These are phyloP conservation scores for Desmophyllum pertusum DNA, from an alignment of 92 coral and sea anemone genomes.

Conservation along the genomic window DNA sequence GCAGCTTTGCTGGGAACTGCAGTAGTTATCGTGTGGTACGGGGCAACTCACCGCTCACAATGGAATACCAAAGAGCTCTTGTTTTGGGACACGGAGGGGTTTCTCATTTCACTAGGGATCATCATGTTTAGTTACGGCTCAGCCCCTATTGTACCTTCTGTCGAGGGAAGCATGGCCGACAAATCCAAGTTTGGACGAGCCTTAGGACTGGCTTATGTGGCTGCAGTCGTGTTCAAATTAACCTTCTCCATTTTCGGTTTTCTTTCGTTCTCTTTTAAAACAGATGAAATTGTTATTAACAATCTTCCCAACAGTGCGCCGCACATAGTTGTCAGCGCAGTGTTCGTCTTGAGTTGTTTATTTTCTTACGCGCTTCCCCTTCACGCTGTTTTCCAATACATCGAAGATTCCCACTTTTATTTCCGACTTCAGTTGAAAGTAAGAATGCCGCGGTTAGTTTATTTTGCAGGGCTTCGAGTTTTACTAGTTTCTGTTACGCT, in stretches of 20 bases:
- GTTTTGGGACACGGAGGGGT: slow-evolving; percentile 60
- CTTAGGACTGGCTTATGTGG: slow-evolving; percentile 36
- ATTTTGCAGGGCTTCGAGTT: slow-evolving; percentile 26
- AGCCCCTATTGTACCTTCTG: slow-evolving; percentile 44
- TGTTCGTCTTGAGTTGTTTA: slow-evolving; percentile 44
- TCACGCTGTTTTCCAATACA: slow-evolving; percentile 37
- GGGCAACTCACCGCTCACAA: slow-evolving; percentile 21
- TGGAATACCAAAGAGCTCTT: slow-evolving; percentile 39
- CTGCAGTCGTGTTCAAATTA: slow-evolving; percentile 43
- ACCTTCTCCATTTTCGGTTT: slow-evolving; percentile 52
- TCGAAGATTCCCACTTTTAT: slow-evolving; percentile 24
- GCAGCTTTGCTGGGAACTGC: slow-evolving; percentile 47
- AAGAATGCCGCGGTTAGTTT: background rate
- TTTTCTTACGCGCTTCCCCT: slow-evolving; percentile 54
- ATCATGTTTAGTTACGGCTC: slow-evolving; percentile 57
- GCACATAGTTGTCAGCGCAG: slow-evolving; percentile 10
- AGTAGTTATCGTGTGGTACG: slow-evolving; percentile 36
- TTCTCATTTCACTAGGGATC: slow-evolving; percentile 49
- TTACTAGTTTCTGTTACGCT: slow-evolving; percentile 47
- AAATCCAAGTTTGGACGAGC: slow-evolving; percentile 50
- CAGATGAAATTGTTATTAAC: slow-evolving; percentile 55
- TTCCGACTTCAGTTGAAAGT: slow-evolving; percentile 3
- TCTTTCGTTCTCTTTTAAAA: slow-evolving; percentile 46
- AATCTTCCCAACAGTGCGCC: slow-evolving; percentile 49
- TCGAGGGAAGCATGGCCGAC: slow-evolving; percentile 59